Conservation (phyloP, 2,113 vertebrate species). For the Oceanites oceanicus region DNA sequence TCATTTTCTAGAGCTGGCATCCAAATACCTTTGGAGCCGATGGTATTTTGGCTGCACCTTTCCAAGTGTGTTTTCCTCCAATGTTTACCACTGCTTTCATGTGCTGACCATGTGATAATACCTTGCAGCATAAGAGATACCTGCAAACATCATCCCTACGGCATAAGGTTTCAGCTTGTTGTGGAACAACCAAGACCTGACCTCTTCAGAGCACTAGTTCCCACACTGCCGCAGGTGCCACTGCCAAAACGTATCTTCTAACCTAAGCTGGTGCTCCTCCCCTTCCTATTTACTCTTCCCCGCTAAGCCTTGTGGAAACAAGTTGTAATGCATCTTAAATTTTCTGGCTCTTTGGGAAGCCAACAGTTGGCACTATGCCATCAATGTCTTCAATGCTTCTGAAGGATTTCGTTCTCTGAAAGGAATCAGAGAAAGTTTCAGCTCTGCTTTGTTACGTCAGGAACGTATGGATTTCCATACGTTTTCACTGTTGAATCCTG, state of each 20-base stretch:
- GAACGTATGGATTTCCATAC: not conserved
- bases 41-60: not conserved
- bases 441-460: not conserved
- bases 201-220: not conserved
- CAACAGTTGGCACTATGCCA: not conserved
- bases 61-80: not conserved
- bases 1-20: not conserved
- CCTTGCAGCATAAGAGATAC: not conserved
- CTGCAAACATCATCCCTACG: not conserved
- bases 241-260: not conserved
- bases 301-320: not conserved
- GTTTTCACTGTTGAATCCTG: not conserved
- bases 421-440: not conserved
- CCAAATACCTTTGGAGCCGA: not conserved
- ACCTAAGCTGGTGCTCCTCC: not conserved
- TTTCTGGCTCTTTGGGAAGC: not conserved
- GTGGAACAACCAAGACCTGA: not conserved
- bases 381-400: not conserved
- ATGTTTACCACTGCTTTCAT: not conserved
- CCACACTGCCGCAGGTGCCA: not conserved
- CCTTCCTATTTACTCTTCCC: not conserved
- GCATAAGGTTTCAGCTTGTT: not conserved
- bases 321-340: not conserved
- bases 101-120: not conserved
- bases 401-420: not conserved